Base-by-base conservation (phyloP, 2,888 invertebrate genomes). In the Ormyrus nitidulus region DNA sequence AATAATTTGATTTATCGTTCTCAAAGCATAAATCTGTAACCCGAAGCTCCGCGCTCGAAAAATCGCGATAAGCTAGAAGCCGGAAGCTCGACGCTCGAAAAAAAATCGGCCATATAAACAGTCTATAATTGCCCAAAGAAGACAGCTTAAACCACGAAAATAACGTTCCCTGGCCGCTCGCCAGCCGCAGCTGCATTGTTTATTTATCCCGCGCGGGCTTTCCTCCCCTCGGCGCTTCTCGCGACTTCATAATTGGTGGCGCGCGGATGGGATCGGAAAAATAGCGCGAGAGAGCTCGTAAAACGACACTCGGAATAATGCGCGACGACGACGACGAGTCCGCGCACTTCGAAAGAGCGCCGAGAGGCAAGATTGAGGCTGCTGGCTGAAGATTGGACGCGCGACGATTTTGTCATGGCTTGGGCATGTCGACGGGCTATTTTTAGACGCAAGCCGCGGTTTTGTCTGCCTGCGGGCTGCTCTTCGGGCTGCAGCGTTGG, bases 141-240 rank as follows among this genome's bases (percentile, higher is more conserved):
- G 49, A 49, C 48, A 44, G 11, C 61, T 62, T 34, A 34, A 34
- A 34, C 34, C 34, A 34, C 34, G 34, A 34, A 34, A 34, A 34
- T 34, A 34, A 34, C 34, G 34, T 9, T 13, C 3, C 44, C n/a
- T 59, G 66, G 59, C 51, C n/a, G 5, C 6, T 6, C 8, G 68
- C 62, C 62, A 75, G 46, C 13, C 51, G 34, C 62, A 53, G 46
- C 13, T 44, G 34, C 66, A 71, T 71, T 76, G 68, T 76, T 76
- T 76, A 69, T 76, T 69, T 76, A 69, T 76, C 68, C 68, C 46
- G 54, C 64, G n/a, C 44, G 51, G 48, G 49, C 58, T 62, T 59
- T 72, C 46, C n/a, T 0, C 34, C 34, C 6, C 5, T 8, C 19
- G 34, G n/a, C 49, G 34, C n/a, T 8, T 19, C 34, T 2, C 8